These are phyloP conservation scores for Zosterops hypoxanthus DNA, from an alignment of 2,113 vertebrate species.

Conservation along the genomic window DNA sequence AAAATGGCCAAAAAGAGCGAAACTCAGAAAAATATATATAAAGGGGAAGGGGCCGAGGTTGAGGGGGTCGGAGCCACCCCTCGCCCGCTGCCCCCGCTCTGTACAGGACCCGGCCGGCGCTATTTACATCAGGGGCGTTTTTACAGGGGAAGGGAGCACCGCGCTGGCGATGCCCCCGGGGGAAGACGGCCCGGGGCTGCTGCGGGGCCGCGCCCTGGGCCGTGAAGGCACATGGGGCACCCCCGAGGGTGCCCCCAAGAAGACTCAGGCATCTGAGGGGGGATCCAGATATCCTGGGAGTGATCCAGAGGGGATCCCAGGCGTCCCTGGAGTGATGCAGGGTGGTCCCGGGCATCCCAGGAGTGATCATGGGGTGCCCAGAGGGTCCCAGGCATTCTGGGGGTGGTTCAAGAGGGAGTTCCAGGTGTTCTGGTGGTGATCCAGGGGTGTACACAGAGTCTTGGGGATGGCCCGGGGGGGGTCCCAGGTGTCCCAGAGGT, in stretches of 20 bases:
- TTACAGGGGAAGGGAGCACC: background rate
- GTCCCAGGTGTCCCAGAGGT: background rate
- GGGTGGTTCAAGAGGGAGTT: background rate
- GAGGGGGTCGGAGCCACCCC: background rate
- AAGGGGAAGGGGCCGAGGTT: background rate
- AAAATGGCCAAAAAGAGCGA: conserved; percentile 37
- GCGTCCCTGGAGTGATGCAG: background rate
- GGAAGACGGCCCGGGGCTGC: background rate
- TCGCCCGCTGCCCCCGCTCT: background rate
- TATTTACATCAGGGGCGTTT: conserved; percentile 58
- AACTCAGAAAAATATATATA: background rate
- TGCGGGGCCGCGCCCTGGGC: background rate
- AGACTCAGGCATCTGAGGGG: background rate
- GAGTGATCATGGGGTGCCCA: background rate
- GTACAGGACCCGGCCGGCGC: background rate
- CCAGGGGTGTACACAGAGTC: background rate
- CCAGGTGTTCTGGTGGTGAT: background rate
- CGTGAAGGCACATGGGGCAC: conserved; percentile 58
- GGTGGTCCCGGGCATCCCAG: background rate
- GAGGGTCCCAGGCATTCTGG: background rate
- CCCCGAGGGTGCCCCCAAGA: background rate
- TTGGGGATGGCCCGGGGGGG: background rate
- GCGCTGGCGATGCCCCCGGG: background rate
- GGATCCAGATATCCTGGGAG: background rate
- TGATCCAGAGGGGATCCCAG: background rate